Evolutionary conservation across 1,140 invertebrate genomes (phyloP), one percentile per base, ranked within the genome.

Genomic region (Drosophila lini): DNA sequence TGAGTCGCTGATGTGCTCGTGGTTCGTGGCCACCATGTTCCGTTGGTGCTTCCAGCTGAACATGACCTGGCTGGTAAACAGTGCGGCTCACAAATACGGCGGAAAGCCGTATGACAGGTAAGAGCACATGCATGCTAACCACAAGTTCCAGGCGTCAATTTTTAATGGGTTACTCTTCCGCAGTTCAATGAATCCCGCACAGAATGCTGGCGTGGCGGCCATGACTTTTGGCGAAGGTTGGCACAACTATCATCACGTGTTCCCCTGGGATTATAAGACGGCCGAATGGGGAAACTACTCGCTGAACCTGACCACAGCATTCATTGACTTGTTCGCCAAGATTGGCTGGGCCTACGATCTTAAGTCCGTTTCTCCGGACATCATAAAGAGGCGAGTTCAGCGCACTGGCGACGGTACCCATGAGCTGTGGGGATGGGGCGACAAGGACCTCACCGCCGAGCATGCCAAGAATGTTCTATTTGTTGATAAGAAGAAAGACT

Each of bases 191-290:
- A 96, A 96, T 89, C 96, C 97, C 4, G 91, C 95, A 0, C 94
- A 97, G 92, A 97, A 97, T 81, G 92, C 93, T 10, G 92, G 93
- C 0, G 96, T 97, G 0, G 94, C 96, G 0, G 58, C 96, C 0
- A 94, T 96, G 48, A 95, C 96, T 2, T 92, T 96, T 9, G 97
- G 97, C 1, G 97, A 97, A 93, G 97, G 97, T 1, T 98, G 97
- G 95, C 98, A 99, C 92, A 99, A 99, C 93, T 99, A 98, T 93
- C 98, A 99, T 91, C 98, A 99, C 93, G 96, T 96, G 0, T 99
- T 99, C 93, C 98, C 98, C 0, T 92, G 97, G 95, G 98, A 99
- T 91, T 98, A 98, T 94, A 97, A 97, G 90, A 96, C 97, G 3
- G 94, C 96, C 6, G 97, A 97, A 90, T 93, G 97, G 0, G 96